A percentile compares a stretch with the other conserved stretches of the same genome.
Evolutionary conservation across 2,797 vertebrate genomes (phyloP).

Genomic region (Eleutherodactylus coqui): DNA sequence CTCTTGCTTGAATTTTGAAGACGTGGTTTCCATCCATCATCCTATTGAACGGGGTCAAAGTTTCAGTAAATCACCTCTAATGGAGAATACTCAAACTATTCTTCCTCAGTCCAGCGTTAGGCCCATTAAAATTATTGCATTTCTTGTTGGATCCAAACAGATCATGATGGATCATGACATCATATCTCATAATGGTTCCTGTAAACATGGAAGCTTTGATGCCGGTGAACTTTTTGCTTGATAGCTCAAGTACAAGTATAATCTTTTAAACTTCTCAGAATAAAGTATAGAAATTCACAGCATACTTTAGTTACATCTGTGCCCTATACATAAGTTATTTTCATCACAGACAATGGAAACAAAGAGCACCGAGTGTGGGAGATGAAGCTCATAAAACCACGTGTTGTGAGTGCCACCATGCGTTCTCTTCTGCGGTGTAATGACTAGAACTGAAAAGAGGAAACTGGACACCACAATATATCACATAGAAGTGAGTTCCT

Average conservation of each 20-base stretch:
- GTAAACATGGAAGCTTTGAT: not conserved
- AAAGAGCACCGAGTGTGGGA: not conserved
- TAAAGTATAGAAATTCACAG: not conserved
- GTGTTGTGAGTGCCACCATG: constrained; percentile 41
- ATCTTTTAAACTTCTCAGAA: too few relatives aligned
- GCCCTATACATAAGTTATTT: constrained; percentile 8
- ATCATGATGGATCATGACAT: too few relatives aligned
- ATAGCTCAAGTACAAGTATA: too few relatives aligned
- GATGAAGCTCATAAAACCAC: constrained; percentile 2
- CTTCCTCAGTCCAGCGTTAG: too few relatives aligned
- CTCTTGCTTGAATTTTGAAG: too few relatives aligned
- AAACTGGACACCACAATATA: constrained; percentile 29
- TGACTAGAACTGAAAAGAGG: constrained; percentile 55
- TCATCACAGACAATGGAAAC: not conserved
- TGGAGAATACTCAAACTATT: too few relatives aligned
- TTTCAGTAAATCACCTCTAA: too few relatives aligned
- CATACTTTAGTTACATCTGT: not conserved
- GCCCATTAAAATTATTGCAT: too few relatives aligned
- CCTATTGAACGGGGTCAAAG: too few relatives aligned
- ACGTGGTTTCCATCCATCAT: too few relatives aligned
- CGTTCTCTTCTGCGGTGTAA: constrained; percentile 38
- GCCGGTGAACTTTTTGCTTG: too few relatives aligned
- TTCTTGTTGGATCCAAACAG: too few relatives aligned
- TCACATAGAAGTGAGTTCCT: constrained; percentile 35
- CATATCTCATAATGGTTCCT: not conserved